Conservation (phyloP, 64 coral and sea anemone genomes). For the Stichodactyla helianthus region DNA sequence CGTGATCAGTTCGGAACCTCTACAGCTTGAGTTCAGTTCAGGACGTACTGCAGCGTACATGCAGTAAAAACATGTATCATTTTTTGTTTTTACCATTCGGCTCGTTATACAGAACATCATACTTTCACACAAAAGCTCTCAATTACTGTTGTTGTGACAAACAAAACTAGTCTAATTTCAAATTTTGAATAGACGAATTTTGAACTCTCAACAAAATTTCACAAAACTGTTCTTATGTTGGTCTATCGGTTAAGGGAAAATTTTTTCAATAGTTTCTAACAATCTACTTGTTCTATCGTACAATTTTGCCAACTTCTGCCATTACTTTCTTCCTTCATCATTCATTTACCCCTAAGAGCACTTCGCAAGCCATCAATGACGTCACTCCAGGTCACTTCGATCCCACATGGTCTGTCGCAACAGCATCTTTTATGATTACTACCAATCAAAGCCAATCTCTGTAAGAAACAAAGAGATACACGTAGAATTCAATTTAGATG, state of each 20-base stretch:
- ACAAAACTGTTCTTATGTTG: too few relatives aligned
- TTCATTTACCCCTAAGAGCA: not conserved
- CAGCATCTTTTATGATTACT: not conserved
- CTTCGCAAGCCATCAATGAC: not conserved
- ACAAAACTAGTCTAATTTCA: too few relatives aligned
- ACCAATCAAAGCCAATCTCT: not conserved
- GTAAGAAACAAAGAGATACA: not conserved
- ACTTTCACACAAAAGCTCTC: not conserved
- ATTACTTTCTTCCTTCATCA: not conserved
- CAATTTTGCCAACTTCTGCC: not conserved
- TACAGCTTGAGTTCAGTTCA: too few relatives aligned
- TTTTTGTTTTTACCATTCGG: not conserved
- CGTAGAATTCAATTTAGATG: slow-evolving; percentile 9
- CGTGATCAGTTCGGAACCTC: not conserved
- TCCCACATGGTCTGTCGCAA: not conserved
- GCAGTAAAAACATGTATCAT: not conserved
- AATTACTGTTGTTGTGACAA: too few relatives aligned
- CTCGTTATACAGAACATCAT: not conserved
- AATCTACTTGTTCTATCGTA: too few relatives aligned
- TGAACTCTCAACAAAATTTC: too few relatives aligned
- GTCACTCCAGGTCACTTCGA: not conserved
- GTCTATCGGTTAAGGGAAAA: too few relatives aligned
- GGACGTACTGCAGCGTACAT: not conserved
- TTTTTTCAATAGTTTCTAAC: too few relatives aligned
- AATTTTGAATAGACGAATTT: too few relatives aligned